Evolutionary conservation across 2,888 invertebrate species (phyloP).

Genomic region (Euzetes globulus): DNA sequence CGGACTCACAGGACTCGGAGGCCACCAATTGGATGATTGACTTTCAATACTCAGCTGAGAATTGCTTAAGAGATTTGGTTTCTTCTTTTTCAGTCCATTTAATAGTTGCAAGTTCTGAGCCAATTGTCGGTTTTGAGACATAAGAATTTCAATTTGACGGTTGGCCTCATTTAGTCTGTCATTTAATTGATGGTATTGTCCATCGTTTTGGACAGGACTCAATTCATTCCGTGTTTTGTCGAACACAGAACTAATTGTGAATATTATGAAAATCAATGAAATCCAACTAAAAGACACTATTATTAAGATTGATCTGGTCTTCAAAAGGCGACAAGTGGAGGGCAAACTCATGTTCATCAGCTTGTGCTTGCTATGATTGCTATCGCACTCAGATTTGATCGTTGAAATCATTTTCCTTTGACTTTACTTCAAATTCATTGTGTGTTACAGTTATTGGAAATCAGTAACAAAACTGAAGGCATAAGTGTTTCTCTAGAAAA

Average conservation of each 20-base stretch:
- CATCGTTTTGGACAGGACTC: neutral
- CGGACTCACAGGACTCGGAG: too few species aligned
- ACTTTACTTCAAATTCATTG: too few species aligned
- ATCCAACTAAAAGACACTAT: conserved; percentile 6
- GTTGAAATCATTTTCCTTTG: neutral
- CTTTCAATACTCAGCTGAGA: neutral
- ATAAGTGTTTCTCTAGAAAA: too few species aligned
- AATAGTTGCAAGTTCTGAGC: neutral
- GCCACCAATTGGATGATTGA: neutral
- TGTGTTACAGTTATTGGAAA: too few species aligned
- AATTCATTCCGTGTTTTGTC: neutral
- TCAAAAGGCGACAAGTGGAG: neutral
- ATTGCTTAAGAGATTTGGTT: neutral
- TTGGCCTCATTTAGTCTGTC: conserved; percentile 1
- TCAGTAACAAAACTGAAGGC: too few species aligned
- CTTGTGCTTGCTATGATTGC: too few species aligned
- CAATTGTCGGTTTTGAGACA: conserved; percentile 14
- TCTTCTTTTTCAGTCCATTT: neutral
- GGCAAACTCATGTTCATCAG: neutral
- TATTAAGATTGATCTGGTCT: neutral
- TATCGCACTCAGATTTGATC: neutral
- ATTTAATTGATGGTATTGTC: neutral
- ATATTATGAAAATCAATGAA: neutral
- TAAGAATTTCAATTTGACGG: neutral
- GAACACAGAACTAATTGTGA: neutral